Evolutionary conservation across 2,888 invertebrate species (phyloP).

Genomic region (Sphaeridia pumilis): DNA sequence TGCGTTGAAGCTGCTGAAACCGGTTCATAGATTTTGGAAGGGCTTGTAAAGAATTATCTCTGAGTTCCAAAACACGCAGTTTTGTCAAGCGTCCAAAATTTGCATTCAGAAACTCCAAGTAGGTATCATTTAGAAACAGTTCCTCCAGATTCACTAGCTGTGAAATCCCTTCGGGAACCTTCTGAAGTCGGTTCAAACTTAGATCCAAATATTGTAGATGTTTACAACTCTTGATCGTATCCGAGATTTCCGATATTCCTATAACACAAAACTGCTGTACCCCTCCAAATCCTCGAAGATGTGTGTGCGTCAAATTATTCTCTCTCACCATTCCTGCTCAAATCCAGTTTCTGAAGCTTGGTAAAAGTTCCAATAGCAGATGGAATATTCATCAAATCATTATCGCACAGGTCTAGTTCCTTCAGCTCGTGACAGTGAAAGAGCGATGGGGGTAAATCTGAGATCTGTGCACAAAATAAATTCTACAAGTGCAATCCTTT

Average conservation of each 20-base stretch:
- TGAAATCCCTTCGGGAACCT: slow-evolving; percentile 81
- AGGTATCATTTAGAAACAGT: slow-evolving; percentile 80
- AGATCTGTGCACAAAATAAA: slow-evolving; percentile 46
- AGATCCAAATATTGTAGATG: slow-evolving; percentile 70
- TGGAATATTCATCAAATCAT: slow-evolving; percentile 75
- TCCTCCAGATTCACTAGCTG: slow-evolving; percentile 76
- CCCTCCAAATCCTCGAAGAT: too few species aligned
- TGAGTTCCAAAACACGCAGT: slow-evolving; percentile 70
- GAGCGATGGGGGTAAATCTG: slow-evolving; percentile 68
- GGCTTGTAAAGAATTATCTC: slow-evolving; percentile 82
- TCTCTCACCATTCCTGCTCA: slow-evolving; percentile 65
- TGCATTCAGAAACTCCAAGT: slow-evolving; percentile 83
- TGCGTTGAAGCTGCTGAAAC: slow-evolving; percentile 62
- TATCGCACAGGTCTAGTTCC: slow-evolving; percentile 73
- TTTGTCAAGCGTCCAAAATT: slow-evolving; percentile 82
- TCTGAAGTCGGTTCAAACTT: slow-evolving; percentile 81
- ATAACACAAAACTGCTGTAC: slow-evolving; percentile 5
- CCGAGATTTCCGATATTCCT: slow-evolving; percentile 16
- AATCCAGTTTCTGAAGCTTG: slow-evolving; percentile 66
- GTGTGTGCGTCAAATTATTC: too few species aligned
- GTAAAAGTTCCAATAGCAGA: slow-evolving; percentile 74
- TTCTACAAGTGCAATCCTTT: neutral
- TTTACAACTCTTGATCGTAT: slow-evolving; percentile 28
- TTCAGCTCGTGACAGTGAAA: slow-evolving; percentile 87
- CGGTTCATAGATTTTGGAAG: slow-evolving; percentile 81